Conservation (phyloP, 1,140 invertebrate genomes). For the Drosophila biarmipes region DNA sequence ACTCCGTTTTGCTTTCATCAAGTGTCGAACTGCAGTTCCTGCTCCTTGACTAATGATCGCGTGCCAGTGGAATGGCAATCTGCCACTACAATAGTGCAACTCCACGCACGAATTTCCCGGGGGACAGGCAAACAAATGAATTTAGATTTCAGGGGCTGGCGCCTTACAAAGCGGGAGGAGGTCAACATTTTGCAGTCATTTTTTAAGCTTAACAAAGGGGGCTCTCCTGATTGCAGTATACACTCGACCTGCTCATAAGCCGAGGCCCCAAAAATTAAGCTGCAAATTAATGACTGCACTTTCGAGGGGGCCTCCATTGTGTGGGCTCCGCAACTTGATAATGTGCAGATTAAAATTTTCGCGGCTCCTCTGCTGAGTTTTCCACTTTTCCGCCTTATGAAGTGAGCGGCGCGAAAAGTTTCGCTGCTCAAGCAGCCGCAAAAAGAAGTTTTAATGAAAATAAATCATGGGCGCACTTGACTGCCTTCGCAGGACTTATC, state of each 20-base stretch:
- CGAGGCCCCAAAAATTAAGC: slow-evolving; percentile 51
- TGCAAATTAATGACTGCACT: slow-evolving; percentile 77
- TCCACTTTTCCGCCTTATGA: slow-evolving; percentile 37
- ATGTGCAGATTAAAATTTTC: slow-evolving; percentile 73
- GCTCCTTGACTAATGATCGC: slow-evolving; percentile 76
- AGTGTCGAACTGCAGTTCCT: slow-evolving; percentile 53
- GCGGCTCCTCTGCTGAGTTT: slow-evolving; percentile 41
- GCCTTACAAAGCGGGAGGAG: slow-evolving; percentile 32
- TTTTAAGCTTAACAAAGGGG: slow-evolving; percentile 53
- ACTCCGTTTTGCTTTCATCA: slow-evolving; percentile 52
- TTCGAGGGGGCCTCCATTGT: slow-evolving; percentile 48
- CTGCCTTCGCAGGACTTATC: slow-evolving; percentile 48
- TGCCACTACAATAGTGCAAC: slow-evolving; percentile 56
- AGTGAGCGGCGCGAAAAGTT: slow-evolving; percentile 51
- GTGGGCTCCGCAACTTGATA: slow-evolving; percentile 59
- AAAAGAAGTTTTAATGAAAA: slow-evolving; percentile 72
- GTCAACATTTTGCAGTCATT: slow-evolving; percentile 45
- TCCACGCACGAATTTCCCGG: slow-evolving; percentile 55
- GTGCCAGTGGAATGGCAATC: slow-evolving; percentile 68
- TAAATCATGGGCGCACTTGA: slow-evolving; percentile 71
- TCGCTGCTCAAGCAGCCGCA: slow-evolving; percentile 59
- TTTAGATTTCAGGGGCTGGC: slow-evolving; percentile 24
- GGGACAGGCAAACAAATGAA: slow-evolving; percentile 66
- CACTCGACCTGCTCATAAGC: slow-evolving; percentile 57
- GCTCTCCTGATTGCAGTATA: slow-evolving; percentile 58